phyloP scores from a whole-genome alignment of 1,140 invertebrate genomes.

The Aphidius gifuensis region DNA sequence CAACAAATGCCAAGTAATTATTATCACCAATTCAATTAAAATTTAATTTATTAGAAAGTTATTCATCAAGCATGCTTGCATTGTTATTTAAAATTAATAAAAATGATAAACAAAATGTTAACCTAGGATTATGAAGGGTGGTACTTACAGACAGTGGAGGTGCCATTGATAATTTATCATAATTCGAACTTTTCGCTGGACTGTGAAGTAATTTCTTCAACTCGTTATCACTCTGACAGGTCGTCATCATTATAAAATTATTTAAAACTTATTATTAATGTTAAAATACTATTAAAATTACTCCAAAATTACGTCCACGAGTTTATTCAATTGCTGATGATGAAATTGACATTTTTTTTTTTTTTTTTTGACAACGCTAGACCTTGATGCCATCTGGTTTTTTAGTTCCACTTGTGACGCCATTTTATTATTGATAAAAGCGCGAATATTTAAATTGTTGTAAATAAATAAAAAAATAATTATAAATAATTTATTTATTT shows the following conservation, averaged over 20 bases:
- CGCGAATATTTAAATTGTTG: no score
- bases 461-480: background rate
- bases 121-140: constrained; percentile 18
- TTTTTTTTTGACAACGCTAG: no score
- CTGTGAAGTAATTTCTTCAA: constrained; percentile 39
- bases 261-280: background rate
- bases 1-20: constrained; percentile 1
- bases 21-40: background rate
- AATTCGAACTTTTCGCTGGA: constrained; percentile 38
- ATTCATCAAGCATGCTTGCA: background rate
- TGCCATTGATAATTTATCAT: constrained; percentile 43
- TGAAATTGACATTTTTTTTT: no score
- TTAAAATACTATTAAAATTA: constrained; percentile 33
- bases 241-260: constrained; percentile 22
- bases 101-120: constrained; percentile 15
- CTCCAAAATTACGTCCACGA: background rate
- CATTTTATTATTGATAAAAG: no score
- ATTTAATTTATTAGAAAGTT: background rate
- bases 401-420: no score
- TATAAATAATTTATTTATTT: background rate
- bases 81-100: background rate
- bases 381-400: no score
- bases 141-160: constrained; percentile 44
- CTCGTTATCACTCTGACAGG: constrained; percentile 35
- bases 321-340: no score